Evolutionary conservation across 2,797 vertebrate species (phyloP), one percentile per base, ranked within the genome.

Genomic region (Hippopotamyrus pictus): DNA sequence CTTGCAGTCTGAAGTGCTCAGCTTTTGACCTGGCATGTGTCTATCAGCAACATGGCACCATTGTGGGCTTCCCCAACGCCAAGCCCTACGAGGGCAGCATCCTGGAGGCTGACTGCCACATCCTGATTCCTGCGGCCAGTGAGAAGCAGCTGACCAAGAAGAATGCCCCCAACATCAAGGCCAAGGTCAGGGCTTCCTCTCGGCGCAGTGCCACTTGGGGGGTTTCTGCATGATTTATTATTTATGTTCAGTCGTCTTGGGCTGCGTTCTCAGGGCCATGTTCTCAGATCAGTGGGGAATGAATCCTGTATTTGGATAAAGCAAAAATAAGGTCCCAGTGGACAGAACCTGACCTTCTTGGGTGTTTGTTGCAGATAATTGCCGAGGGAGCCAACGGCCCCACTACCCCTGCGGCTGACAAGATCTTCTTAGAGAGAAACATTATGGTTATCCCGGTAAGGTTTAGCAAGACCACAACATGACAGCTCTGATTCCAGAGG

Each of bases 371-470:
- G 19, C 93, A 99, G 98, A 98, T 99, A 91, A 95, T 99, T 86
- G 98, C 98, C 46, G 98, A 99, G 93, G 98, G 98, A 90, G 98
- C 98, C 37, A 99, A 99, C 53, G 98, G 98, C 37, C 98, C 98
- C 2, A 99, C 97, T 1, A 99, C 98, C 14, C 98, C 98, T 1
- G 98, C 97, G 82, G 98, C 98, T 1, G 97, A 99, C 92, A 97
- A 95, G 93, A 97, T 99, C 94, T 99, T 99, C 93, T 93, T 99
- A 93, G 97, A 99, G 91, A 95, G 97, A 89, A 99, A 99, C 92
- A 95, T 99, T 90, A 95, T 99, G 97, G 98, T 99, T 92, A 98
- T 99, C 92, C 97, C 97, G 89, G 97, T 98, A 93, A 96, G 96
- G 90, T n/a, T 51, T 19, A 54, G 29, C 53, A 9, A 59, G 53